These are phyloP conservation scores for Montipora capricornis DNA, from an alignment of 64 coral and sea anemone genomes.

Conservation along the genomic window DNA sequence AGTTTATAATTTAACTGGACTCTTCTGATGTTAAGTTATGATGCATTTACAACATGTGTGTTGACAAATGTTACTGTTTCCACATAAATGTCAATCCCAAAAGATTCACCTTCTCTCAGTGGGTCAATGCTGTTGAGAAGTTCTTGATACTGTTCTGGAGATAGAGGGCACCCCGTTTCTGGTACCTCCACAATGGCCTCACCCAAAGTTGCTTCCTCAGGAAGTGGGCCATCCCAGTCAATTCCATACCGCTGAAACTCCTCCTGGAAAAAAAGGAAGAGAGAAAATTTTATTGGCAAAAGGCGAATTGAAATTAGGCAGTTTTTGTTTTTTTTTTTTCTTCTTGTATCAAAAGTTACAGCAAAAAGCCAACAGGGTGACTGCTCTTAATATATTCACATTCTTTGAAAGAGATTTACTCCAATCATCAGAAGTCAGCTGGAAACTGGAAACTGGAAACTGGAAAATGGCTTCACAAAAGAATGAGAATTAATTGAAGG, in stretches of 20 bases:
- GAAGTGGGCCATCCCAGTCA: constrained; percentile 47
- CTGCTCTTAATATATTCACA: not conserved
- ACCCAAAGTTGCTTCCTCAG: not conserved
- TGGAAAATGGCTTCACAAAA: no score
- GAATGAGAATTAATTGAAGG: no score
- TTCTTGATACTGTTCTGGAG: constrained; percentile 19
- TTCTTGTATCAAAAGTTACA: not conserved
- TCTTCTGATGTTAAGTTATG: not conserved
- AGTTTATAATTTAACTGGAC: not conserved
- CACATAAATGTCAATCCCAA: constrained; percentile 44
- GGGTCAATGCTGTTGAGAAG: constrained; percentile 11
- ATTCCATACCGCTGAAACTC: constrained; percentile 4
- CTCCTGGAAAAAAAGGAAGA: not conserved
- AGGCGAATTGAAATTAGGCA: not conserved
- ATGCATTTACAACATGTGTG: not conserved
- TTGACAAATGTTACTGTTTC: constrained; percentile 24
- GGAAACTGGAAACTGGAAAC: not conserved
- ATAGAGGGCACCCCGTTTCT: constrained; percentile 37
- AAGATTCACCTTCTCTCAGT: constrained; percentile 50
- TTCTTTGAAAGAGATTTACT: not conserved
- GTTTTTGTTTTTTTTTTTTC: not conserved
- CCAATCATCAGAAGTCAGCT: not conserved
- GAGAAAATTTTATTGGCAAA: not conserved
- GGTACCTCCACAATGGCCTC: constrained; percentile 9
- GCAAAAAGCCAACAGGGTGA: not conserved